A percentile compares a stretch with the other conserved stretches of the same genome.
Conservation (phyloP, 2,113 vertebrate genomes). For the Lichenostomus cassidix region DNA sequence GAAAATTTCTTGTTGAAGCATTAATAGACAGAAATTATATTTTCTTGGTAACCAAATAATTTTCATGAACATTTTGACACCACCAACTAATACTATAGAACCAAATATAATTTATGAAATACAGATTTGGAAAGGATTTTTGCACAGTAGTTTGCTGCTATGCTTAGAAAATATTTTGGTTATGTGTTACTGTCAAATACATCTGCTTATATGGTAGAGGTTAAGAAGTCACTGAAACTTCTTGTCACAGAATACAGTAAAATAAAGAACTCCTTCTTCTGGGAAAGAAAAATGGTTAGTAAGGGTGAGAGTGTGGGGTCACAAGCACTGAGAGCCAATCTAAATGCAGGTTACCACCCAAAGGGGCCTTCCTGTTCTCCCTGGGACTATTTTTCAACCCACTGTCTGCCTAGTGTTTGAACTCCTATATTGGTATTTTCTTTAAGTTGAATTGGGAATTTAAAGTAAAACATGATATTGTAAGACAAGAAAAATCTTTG, state of each 20-base stretch:
- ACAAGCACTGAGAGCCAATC: not conserved
- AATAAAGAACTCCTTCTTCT: conserved; percentile 58
- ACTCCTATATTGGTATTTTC: not conserved
- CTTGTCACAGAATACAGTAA: not conserved
- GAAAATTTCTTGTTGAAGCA: not conserved
- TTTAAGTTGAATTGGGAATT: not conserved
- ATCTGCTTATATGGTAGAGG: not conserved
- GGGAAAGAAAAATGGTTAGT: not conserved
- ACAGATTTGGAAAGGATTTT: not conserved
- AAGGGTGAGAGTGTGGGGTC: not conserved
- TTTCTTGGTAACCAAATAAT: not conserved
- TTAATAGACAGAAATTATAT: not conserved
- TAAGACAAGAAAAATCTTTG: not conserved
- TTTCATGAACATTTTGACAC: not conserved
- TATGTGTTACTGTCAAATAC: not conserved
- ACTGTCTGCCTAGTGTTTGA: not conserved
- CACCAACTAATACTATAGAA: not conserved
- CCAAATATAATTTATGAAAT: not conserved
- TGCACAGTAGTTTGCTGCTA: not conserved
- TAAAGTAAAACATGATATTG: not conserved
- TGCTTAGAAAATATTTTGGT: not conserved
- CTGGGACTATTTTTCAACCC: not conserved
- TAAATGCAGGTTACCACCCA: not conserved
- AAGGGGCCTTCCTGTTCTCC: not conserved
- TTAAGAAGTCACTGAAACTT: conserved; percentile 18